Evolutionary conservation across 2,113 vertebrate species (phyloP), one percentile per base, ranked within the genome.

Genomic region (Channa argus): DNA sequence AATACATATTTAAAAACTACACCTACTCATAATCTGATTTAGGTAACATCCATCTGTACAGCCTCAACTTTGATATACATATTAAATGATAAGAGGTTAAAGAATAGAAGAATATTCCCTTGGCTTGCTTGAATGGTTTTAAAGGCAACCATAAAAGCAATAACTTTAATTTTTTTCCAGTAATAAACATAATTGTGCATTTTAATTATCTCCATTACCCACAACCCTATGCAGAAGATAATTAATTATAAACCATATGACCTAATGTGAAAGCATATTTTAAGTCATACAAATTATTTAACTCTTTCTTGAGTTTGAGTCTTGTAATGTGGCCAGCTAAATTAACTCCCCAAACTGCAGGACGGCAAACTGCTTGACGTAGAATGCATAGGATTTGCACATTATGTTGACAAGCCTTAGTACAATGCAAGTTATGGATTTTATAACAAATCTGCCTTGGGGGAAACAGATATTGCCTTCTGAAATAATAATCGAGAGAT

Each of bases 311-410:
- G 67, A 82, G 72, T 83, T 78, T 58, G 71, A 3, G 56, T 71
- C 75, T 78, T 82, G 60, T 71, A 71, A 88, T 62, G 55, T 56
- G 13, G 75, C 63, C 66, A 75, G 45, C 37, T 82, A 72, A 85
- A 54, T 71, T 55, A 45, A 74, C 9, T 71, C 76, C 79, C 37
- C 68, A 63, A 74, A 75, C 44, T 55, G 53, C 61, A 66, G 44
- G 70, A 76, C 81, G 77, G 64, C 61, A 64, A 74, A 83, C 56
- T 58, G 73, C 24, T 63, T 37, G 58, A 78, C 69, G 79, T 79
- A 73, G 67, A 88, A 75, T 74, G 82, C 82, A 69, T 78, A 77
- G 62, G 83, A 87, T 92, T 93, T 93, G 92, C 92, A 93, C 93
- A 91, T 71, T 63, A 87, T 84, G 65, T 91, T 89, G 72, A 78